Evolutionary conservation across 1,140 invertebrate species (phyloP).

Genomic region (Plectus sambesii): DNA sequence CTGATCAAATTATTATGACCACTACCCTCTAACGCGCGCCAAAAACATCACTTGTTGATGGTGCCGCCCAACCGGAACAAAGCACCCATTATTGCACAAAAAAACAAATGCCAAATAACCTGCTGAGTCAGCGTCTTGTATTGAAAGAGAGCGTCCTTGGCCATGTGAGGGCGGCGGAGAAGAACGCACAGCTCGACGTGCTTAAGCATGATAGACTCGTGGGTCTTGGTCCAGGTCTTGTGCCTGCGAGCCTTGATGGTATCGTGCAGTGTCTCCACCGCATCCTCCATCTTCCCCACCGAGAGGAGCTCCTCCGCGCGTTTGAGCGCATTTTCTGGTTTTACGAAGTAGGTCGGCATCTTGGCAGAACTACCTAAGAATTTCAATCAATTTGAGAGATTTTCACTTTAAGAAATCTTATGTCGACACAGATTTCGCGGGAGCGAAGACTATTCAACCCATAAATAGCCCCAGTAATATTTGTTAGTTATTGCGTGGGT

Average conservation of each 20-base stretch:
- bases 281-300: conserved; percentile 73
- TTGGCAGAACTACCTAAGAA: too few species aligned
- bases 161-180: conserved; percentile 90
- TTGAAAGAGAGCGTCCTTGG: conserved; percentile 96
- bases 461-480: too few species aligned
- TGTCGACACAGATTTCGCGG: too few species aligned
- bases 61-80: too few species aligned
- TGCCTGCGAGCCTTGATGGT: conserved; percentile 96
- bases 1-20: background rate
- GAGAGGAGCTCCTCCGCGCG: conserved; percentile 54
- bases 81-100: conserved; percentile 2
- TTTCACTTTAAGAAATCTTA: too few species aligned
- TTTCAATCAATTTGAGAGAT: too few species aligned
- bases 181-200: conserved; percentile 96
- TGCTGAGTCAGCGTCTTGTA: conserved; percentile 98
- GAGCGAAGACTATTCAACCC: too few species aligned
- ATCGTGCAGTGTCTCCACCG: conserved; percentile 95
- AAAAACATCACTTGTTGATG: background rate
- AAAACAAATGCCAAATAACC: conserved; percentile 52
- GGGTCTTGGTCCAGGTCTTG: conserved; percentile 81
- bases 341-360: conserved; percentile 22
- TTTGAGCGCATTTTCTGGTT: conserved; percentile 38
- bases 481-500: too few species aligned
- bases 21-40: background rate
- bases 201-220: conserved; percentile 99